phyloP scores from a whole-genome alignment of 2,888 invertebrate genomes.

The Diachrysia chrysitis region DNA sequence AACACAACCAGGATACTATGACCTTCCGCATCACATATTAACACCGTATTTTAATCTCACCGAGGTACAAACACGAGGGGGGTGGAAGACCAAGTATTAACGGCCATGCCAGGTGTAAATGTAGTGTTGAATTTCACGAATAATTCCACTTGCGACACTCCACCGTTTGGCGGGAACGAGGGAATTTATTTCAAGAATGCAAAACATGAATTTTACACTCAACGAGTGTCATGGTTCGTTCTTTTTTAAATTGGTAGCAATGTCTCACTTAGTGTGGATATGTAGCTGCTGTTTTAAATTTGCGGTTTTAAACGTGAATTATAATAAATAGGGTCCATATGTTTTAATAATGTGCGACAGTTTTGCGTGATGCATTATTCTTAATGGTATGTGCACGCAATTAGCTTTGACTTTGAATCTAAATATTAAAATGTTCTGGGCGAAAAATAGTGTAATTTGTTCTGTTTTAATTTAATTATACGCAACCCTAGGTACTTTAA shows the following conservation, averaged over 20 bases:
- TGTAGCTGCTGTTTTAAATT: conserved; percentile 36
- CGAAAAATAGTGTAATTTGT: neutral
- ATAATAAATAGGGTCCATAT: conserved; percentile 50
- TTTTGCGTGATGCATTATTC: conserved; percentile 24
- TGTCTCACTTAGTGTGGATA: conserved; percentile 47
- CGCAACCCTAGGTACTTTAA: neutral
- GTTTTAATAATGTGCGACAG: conserved; percentile 37
- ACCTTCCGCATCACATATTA: conserved; percentile 47
- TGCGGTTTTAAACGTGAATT: conserved; percentile 47
- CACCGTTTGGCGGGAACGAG: conserved; percentile 66
- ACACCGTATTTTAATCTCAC: conserved; percentile 35
- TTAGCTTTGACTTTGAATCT: neutral
- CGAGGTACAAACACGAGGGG: conserved; percentile 12
- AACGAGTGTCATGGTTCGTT: conserved; percentile 53
- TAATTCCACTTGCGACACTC: conserved; percentile 76
- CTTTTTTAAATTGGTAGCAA: conserved; percentile 60
- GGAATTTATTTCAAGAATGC: conserved; percentile 71
- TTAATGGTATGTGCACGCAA: conserved; percentile 9
- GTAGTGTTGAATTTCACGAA: conserved; percentile 79
- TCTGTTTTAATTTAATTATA: neutral
- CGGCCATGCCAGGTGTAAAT: conserved; percentile 71
- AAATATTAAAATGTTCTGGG: neutral
- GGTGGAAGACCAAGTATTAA: conserved; percentile 46
- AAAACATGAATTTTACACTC: conserved; percentile 66
- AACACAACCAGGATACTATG: conserved; percentile 61